Base-by-base conservation (phyloP, 1,140 invertebrate genomes). In the Hormaphis cornu region DNA sequence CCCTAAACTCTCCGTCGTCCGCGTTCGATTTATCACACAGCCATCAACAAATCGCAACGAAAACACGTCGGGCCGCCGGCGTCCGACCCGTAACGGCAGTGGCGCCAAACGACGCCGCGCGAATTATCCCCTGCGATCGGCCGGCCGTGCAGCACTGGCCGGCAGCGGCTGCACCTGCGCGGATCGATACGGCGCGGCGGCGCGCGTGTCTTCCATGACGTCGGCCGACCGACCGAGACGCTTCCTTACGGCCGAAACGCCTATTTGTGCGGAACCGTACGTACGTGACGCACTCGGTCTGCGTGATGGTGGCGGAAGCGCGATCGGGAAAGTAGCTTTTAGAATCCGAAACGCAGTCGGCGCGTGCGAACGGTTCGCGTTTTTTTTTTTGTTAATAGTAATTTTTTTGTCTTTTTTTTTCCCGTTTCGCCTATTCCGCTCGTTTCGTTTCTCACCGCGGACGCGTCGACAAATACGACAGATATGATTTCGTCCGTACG, bases 271-370 rank as follows among this genome's bases (percentile, higher is more conserved):
- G 42, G 33, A 24, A 14, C 35, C 69, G 69, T 61, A 54, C 48
- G 52, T 54, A 58, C 69, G 50, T 54, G 69, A 54, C 50, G 54
- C 42, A 70, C 33, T 48, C 40, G 52, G 53, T 18, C 28, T n/a
- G 46, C 18, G 40, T 58, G 69, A 59, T 58, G 69, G 53, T 58
- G 69, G 69, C 53, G 69, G 53, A 70, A 58, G 69, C 40, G 69
- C 40, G 54, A 35, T 58, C 28, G 69, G 69, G 69, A 56, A 70
- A 59, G 69, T 58, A 59, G 56, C 20, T 18, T n/a, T n/a, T 30
- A 66, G 37, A 37, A 58, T 58, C 54, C 33, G 54, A 22, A n/a
- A n/a, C n/a, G 18, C 54, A 58, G 54, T 58, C 35, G 54, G 4
- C 24, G 54, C 33, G 28, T 35, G 20, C 18, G n/a, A 30, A 24